phyloP scores from a whole-genome alignment of 2,888 invertebrate genomes.

The Andrena trimmerana region DNA sequence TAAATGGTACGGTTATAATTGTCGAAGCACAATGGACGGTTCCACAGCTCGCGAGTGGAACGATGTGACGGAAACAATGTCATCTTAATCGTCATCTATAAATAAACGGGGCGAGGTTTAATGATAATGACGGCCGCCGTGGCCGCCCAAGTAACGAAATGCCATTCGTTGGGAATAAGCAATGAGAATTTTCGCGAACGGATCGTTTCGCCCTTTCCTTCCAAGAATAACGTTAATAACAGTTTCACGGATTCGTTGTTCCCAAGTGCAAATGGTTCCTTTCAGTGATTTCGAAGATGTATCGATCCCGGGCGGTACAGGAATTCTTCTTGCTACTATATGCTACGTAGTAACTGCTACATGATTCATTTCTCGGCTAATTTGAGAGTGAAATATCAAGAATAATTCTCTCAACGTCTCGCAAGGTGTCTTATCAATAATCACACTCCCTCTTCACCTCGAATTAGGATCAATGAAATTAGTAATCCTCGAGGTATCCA shows the following conservation, averaged over 20 bases:
- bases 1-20: conserved; percentile 62
- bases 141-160: conserved; percentile 5
- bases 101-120: conserved; percentile 54
- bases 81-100: conserved; percentile 61
- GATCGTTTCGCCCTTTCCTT: conserved; percentile 3
- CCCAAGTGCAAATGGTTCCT: not conserved
- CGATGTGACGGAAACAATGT: conserved; percentile 58
- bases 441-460: too few relatives aligned
- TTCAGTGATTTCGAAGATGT: not conserved
- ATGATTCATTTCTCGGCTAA: too few relatives aligned
- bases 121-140: conserved; percentile 52
- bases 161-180: conserved; percentile 39
- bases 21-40: conserved; percentile 51
- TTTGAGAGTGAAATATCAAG: too few relatives aligned
- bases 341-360: not conserved
- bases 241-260: not conserved
- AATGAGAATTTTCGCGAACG: conserved; percentile 21
- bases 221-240: not conserved
- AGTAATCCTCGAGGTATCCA: too few relatives aligned
- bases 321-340: not conserved
- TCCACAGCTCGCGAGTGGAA: conserved; percentile 39
- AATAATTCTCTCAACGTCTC: too few relatives aligned
- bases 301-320: not conserved
- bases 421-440: too few relatives aligned
- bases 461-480: too few relatives aligned